Conservation (phyloP, 2,113 vertebrate genomes). For the Eubucco bourcierii region DNA sequence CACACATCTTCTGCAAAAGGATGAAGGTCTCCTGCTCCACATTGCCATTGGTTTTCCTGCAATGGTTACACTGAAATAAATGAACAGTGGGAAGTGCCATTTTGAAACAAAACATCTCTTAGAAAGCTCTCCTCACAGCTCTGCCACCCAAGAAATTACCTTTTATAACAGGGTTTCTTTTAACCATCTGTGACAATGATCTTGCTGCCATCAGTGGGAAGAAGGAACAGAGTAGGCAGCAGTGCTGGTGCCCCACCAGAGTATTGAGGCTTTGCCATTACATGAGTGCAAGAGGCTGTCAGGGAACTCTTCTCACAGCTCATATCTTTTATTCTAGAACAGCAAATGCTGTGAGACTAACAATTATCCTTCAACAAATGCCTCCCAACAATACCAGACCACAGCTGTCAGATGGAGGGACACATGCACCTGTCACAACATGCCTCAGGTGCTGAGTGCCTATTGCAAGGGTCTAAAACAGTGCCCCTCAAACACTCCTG, state of each 20-base stretch:
- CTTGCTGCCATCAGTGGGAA: neutral
- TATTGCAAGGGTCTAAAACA: neutral
- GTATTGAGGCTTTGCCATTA: neutral
- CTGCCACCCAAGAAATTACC: neutral
- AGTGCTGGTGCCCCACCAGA: neutral
- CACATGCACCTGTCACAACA: neutral
- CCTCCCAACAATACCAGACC: neutral
- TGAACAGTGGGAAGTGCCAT: neutral
- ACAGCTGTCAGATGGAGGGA: neutral
- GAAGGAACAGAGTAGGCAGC: neutral
- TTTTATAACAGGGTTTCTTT: neutral
- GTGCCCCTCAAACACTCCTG: neutral
- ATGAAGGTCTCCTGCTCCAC: neutral
- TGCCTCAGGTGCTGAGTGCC: neutral
- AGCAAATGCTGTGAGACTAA: slow-evolving; percentile 9
- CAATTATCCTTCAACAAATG: neutral
- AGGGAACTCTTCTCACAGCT: neutral
- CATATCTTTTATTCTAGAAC: neutral
- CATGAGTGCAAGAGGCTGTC: neutral
- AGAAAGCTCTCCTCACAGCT: neutral
- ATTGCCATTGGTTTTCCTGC: neutral
- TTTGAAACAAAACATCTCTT: neutral
- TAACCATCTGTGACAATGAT: neutral
- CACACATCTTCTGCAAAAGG: neutral
- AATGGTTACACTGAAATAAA: neutral